Percentiles rank a stretch among this genome's conserved stretches.
Evolutionary conservation across 2,113 vertebrate species (phyloP).

Genomic region (Morphnarchus princeps): DNA sequence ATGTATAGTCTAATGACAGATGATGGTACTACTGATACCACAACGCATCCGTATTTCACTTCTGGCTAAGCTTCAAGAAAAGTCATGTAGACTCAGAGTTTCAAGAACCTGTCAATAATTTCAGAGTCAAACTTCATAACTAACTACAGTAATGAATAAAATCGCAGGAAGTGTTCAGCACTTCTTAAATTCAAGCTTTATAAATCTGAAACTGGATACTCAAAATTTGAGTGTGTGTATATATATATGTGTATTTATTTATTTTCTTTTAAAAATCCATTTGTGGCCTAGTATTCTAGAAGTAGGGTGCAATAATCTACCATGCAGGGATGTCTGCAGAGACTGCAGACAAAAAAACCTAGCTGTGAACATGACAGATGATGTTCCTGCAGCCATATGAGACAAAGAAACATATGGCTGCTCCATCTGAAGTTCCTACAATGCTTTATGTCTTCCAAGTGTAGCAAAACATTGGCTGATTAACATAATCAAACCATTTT

Average conservation of each 20-base stretch:
- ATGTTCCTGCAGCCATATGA: neutral
- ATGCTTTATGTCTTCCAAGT: neutral
- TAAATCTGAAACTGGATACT: neutral
- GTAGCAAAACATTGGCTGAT: conserved; percentile 13
- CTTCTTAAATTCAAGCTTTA: neutral
- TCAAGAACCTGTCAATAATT: neutral
- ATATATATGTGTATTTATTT: neutral
- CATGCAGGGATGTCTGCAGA: neutral
- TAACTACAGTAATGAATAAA: neutral
- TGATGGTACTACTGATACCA: neutral
- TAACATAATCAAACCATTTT: conserved; percentile 44
- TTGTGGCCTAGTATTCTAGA: neutral
- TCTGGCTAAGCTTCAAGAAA: neutral
- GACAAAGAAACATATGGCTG: conserved; percentile 16
- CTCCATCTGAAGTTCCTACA: neutral
- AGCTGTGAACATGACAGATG: conserved; percentile 2
- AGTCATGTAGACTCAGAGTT: neutral
- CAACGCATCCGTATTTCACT: neutral
- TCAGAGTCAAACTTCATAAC: neutral
- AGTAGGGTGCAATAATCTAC: neutral
- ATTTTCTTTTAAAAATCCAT: neutral
- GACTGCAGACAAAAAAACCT: neutral
- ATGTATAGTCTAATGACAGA: neutral
- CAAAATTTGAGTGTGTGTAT: neutral
- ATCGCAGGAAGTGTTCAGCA: neutral